Evolutionary conservation across 1,140 invertebrate species (phyloP).

Genomic region (Mycetomoellerius zeteki): DNA sequence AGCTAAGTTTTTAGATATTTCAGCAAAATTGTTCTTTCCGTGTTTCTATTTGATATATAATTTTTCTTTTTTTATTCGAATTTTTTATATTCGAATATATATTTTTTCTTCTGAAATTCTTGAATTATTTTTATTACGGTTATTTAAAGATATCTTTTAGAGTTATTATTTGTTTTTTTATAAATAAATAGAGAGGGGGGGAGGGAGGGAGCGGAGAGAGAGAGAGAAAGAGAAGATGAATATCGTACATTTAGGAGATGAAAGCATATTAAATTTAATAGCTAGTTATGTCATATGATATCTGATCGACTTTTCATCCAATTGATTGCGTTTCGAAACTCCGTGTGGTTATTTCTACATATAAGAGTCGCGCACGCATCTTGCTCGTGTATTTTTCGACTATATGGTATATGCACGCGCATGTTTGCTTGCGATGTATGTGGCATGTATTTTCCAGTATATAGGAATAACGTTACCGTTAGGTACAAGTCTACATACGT

Average conservation of each 20-base stretch:
- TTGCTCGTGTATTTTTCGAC: constrained; percentile 50
- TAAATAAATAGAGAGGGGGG: constrained; percentile 3
- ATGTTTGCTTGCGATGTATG: constrained; percentile 51
- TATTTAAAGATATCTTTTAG: constrained; percentile 1
- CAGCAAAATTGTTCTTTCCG: no score
- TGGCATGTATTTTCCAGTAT: constrained; percentile 34
- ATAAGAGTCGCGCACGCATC: constrained; percentile 23
- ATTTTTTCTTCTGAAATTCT: background rate
- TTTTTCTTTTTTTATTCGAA: no score
- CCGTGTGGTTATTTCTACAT: constrained; percentile 1
- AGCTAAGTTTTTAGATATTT: no score
- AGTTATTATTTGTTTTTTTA: background rate
- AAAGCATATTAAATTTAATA: constrained; percentile 2
- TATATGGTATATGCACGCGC: constrained; percentile 38
- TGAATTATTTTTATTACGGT: background rate
- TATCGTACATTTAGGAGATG: background rate
- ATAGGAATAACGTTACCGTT: constrained; percentile 58
- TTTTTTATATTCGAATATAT: no score
- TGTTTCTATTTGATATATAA: background rate
- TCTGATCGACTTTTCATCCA: background rate
- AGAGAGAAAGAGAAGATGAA: background rate
- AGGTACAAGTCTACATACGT: constrained; percentile 40
- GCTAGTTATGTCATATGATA: background rate
- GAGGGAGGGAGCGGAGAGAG: constrained; percentile 1
- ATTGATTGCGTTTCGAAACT: constrained; percentile 26